These are phyloP conservation scores for Brenthis hecate DNA, from an alignment of 2,888 invertebrate species.

Conservation along the genomic window DNA sequence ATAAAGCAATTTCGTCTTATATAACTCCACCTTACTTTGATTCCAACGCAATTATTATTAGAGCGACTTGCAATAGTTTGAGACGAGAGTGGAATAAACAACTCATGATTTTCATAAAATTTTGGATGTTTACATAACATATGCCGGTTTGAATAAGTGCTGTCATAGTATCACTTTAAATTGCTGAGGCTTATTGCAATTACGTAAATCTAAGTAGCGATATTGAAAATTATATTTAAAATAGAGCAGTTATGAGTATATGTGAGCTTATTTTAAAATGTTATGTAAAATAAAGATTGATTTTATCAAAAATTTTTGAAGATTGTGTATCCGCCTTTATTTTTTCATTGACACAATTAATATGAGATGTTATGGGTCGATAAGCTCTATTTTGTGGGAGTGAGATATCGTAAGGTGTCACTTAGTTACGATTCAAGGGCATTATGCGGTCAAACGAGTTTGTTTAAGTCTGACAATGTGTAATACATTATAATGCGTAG, in stretches of 20 bases:
- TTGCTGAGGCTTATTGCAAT: conserved; percentile 39
- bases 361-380: conserved; percentile 57
- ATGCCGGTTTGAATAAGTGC: conserved; percentile 41
- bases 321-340: conserved; percentile 10
- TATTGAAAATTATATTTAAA: background rate
- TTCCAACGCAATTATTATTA: conserved; percentile 60
- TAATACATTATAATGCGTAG: conserved; percentile 42
- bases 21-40: conserved; percentile 57
- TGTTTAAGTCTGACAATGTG: conserved; percentile 49
- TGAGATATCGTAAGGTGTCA: conserved; percentile 67
- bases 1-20: conserved; percentile 49
- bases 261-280: too few species aligned
- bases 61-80: conserved; percentile 62
- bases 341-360: conserved; percentile 55
- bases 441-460: conserved; percentile 63
- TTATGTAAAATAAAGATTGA: background rate
- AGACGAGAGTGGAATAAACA: conserved; percentile 59
- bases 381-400: conserved; percentile 64
- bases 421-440: conserved; percentile 64
- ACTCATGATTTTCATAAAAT: conserved; percentile 60
- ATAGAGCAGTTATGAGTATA: background rate
- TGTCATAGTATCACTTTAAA: conserved; percentile 38
- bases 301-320: conserved; percentile 7
- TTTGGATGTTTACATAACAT: conserved; percentile 59
- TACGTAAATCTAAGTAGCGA: background rate